Conservation (phyloP, 2,888 invertebrate species). For the Epinotia brunnichana region DNA sequence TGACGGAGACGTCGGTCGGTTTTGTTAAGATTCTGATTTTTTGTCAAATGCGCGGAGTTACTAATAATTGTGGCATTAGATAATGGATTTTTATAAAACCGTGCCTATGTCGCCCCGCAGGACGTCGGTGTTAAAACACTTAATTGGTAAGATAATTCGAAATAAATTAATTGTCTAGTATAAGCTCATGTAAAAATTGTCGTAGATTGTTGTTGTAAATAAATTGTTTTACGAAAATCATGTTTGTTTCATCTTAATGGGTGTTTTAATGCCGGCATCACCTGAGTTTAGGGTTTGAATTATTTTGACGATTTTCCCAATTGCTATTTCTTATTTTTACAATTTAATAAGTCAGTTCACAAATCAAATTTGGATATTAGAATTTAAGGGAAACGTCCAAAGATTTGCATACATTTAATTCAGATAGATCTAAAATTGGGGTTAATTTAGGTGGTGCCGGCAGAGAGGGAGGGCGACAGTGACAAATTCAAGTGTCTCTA, state of each 20-base stretch:
- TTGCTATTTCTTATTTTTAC: too few relatives aligned
- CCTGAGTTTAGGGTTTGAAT: constrained; percentile 54
- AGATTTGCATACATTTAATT: constrained; percentile 16
- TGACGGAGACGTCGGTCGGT: too few relatives aligned
- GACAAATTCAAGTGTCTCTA: constrained; percentile 75
- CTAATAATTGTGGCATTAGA: too few relatives aligned
- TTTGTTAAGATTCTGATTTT: too few relatives aligned
- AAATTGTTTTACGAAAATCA: constrained; percentile 46
- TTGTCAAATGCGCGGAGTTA: too few relatives aligned
- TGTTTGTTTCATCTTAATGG: constrained; percentile 53
- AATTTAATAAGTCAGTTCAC: too few relatives aligned
- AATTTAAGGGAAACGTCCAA: not conserved
- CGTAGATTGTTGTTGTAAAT: constrained; percentile 56
- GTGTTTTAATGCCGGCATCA: constrained; percentile 79
- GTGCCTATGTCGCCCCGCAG: not conserved
- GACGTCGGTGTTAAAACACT: constrained; percentile 78
- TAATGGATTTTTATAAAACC: too few relatives aligned
- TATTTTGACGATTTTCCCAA: too few relatives aligned
- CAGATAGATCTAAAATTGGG: constrained; percentile 28
- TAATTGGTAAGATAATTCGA: constrained; percentile 40
- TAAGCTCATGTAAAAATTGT: constrained; percentile 58
- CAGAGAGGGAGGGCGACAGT: constrained; percentile 53
- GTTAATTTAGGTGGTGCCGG: constrained; percentile 71
- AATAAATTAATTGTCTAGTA: constrained; percentile 46
- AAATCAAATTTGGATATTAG: not conserved